Conservation (phyloP, 1,140 invertebrate genomes). For the Pemphigus obesinymphae region DNA sequence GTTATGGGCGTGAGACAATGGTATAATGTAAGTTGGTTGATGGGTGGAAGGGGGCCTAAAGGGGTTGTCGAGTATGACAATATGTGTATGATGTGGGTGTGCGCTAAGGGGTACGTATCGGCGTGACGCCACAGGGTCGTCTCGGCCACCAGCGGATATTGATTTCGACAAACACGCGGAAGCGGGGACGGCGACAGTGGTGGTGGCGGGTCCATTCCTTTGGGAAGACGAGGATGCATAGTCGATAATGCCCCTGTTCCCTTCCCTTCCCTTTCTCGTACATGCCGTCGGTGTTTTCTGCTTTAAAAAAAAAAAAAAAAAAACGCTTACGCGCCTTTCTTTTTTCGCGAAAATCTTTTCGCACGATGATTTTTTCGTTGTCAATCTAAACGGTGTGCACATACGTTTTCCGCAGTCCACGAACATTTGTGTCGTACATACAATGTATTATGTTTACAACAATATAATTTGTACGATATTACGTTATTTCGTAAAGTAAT, state of each 20-base stretch:
- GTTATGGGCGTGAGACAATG: not conserved
- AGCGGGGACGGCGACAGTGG: not conserved
- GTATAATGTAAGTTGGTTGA: not conserved
- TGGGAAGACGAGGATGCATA: conserved; percentile 34
- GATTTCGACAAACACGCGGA: conserved; percentile 30
- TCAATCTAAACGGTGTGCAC: not conserved
- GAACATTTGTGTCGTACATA: too few species aligned
- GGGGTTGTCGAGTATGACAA: not conserved
- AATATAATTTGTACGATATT: too few species aligned
- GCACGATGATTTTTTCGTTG: not conserved
- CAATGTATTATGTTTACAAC: too few species aligned
- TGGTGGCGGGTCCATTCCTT: conserved; percentile 24
- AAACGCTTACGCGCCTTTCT: not conserved
- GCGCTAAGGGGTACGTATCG: not conserved
- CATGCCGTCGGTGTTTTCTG: not conserved
- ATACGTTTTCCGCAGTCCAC: too few species aligned
- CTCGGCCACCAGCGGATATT: conserved; percentile 35
- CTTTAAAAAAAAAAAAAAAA: not conserved
- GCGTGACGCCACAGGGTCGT: conserved; percentile 39
- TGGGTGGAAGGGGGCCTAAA: not conserved
- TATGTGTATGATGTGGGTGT: not conserved
- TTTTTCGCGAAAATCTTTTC: not conserved
- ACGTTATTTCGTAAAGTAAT: too few species aligned
- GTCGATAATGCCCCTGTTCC: not conserved
- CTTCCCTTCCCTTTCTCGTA: not conserved